Conservation (phyloP, 2,888 invertebrate genomes). For the Lasioglossum vierecki region DNA sequence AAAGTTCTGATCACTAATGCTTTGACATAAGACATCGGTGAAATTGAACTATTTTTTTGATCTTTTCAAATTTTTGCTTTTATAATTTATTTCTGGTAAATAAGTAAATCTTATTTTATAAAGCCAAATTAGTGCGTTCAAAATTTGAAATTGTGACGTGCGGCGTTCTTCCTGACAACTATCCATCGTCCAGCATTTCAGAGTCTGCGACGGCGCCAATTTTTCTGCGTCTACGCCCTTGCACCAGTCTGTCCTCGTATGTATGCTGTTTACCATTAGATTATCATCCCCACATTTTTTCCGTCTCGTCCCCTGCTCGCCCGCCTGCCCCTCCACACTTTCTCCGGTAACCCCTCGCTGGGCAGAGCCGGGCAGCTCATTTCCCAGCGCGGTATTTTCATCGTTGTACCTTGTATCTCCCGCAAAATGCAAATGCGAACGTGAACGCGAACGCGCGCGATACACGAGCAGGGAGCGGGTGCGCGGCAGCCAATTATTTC, state of each 20-base stretch:
- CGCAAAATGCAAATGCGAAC: conserved; percentile 21
- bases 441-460: not conserved
- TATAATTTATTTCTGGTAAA: too few species aligned
- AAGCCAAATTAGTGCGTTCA: too few species aligned
- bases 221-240: conserved; percentile 54
- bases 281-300: conserved; percentile 62
- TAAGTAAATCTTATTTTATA: too few species aligned
- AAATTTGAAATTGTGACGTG: too few species aligned
- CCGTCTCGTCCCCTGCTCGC: conserved; percentile 2
- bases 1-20: too few species aligned
- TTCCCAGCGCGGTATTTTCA: conserved; percentile 44
- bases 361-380: conserved; percentile 37
- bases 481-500: conserved; percentile 53
- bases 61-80: too few species aligned
- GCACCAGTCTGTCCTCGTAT: conserved; percentile 48
- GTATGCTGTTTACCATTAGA: conserved; percentile 69
- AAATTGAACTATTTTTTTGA: too few species aligned
- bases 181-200: not conserved
- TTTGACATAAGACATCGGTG: too few species aligned
- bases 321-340: conserved; percentile 4
- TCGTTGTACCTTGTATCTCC: conserved; percentile 42
- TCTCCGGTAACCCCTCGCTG: conserved; percentile 34
- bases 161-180: too few species aligned
- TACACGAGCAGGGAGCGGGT: not conserved
- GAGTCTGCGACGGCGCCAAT: not conserved